phyloP scores from a whole-genome alignment of 2,113 vertebrate genomes.

The Rhinopomastus cyanomelas region DNA sequence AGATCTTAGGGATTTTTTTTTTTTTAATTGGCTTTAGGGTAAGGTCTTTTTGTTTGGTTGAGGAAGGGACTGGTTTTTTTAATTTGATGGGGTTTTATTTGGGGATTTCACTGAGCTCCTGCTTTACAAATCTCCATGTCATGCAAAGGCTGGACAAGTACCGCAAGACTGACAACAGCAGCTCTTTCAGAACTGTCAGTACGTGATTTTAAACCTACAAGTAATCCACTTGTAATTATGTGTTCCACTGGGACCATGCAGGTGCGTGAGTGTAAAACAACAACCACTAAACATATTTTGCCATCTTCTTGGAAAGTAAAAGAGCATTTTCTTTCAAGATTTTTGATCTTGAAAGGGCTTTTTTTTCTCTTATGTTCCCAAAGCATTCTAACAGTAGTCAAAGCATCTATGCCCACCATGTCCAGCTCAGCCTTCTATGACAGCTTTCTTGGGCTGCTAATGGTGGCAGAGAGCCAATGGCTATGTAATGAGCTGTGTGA shows the following conservation, averaged over 20 bases:
- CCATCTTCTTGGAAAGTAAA: not conserved
- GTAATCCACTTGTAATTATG: not conserved
- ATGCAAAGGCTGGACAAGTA: not conserved
- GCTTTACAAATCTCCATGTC: not conserved
- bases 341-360: not conserved
- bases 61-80: not conserved
- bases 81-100: not conserved
- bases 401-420: not conserved
- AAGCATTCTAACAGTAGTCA: not conserved
- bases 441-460: not conserved
- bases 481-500: constrained; percentile 7
- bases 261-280: not conserved
- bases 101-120: not conserved
- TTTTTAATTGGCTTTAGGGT: not conserved
- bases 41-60: not conserved
- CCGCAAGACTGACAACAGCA: not conserved
- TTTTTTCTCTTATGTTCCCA: not conserved
- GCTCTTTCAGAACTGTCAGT: not conserved
- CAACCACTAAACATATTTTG: not conserved
- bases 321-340: not conserved
- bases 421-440: not conserved
- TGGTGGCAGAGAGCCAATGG: not conserved
- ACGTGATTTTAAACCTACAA: not conserved
- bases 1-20: not conserved
- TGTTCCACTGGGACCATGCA: not conserved